phyloP scores from a whole-genome alignment of 2,888 invertebrate species.

The Cecidostiba fungosa region DNA sequence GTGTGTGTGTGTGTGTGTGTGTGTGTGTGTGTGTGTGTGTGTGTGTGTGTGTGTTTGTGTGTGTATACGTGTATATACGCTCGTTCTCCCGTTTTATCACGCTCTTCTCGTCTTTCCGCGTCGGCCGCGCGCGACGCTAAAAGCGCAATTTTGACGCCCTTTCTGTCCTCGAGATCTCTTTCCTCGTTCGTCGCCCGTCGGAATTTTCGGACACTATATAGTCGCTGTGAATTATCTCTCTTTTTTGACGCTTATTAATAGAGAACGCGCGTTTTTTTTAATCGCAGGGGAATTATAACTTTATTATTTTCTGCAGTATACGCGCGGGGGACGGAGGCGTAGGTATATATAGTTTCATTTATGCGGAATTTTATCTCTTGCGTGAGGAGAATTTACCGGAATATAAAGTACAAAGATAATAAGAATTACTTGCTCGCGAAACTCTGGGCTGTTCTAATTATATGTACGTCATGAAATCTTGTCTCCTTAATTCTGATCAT shows the following conservation, averaged over 20 bases:
- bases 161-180: background rate
- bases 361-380: constrained; percentile 1
- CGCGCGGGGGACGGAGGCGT: background rate
- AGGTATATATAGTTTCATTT: background rate
- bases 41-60: no score
- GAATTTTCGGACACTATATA: background rate
- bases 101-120: constrained; percentile 35
- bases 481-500: background rate
- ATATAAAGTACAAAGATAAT: constrained; percentile 5
- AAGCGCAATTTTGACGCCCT: constrained; percentile 54
- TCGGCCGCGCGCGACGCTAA: constrained; percentile 21
- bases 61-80: background rate
- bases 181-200: background rate
- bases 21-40: no score
- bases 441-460: constrained; percentile 1
- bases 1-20: no score
- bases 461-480: background rate
- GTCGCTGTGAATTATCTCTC: background rate
- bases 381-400: constrained; percentile 3
- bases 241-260: background rate
- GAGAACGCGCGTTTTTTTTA: background rate
- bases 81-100: constrained; percentile 39
- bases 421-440: background rate
- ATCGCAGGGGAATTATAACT: background rate
- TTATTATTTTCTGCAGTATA: background rate